phyloP scores from a whole-genome alignment of 2,888 invertebrate genomes.

The Microplitis manilae region DNA sequence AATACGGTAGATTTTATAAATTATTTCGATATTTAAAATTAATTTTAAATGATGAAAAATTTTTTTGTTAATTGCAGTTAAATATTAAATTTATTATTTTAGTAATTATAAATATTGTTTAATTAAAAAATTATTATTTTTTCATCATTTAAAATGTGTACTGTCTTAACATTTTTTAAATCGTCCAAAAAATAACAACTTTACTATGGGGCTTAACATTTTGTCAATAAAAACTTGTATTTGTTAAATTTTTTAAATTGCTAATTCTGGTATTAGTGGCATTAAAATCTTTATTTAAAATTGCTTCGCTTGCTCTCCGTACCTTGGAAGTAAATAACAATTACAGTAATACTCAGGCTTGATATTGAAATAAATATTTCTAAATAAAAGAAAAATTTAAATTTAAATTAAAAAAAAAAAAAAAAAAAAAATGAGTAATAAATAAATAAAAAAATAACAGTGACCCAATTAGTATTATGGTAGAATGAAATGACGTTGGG shows the following conservation, averaged over 20 bases:
- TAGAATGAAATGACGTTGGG: conserved; percentile 16
- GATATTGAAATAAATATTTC: not conserved
- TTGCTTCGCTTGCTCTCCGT: not conserved
- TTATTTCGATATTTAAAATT: not conserved
- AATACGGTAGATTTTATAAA: not conserved
- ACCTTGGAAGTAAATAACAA: conserved; percentile 22
- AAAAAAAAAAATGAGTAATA: conserved; percentile 6
- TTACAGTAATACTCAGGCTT: conserved; percentile 18
- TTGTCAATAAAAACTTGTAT: not conserved
- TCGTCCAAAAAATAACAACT: not conserved
- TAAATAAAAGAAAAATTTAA: not conserved
- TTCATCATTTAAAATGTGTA: not conserved
- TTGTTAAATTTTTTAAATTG: not conserved
- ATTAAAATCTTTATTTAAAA: conserved; percentile 5
- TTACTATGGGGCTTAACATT: not conserved
- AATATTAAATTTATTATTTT: too few relatives aligned
- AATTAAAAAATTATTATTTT: not conserved
- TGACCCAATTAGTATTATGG: conserved; percentile 31
- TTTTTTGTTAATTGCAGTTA: not conserved
- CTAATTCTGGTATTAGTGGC: conserved; percentile 9
- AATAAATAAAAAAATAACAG: conserved; percentile 18
- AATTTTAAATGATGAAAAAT: not conserved
- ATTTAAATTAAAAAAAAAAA: not conserved
- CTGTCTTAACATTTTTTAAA: not conserved
- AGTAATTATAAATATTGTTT: too few relatives aligned